Evolutionary conservation across 35 echinoderm and acorn worm species (phyloP).

Genomic region (Nesometra sesokonis): DNA sequence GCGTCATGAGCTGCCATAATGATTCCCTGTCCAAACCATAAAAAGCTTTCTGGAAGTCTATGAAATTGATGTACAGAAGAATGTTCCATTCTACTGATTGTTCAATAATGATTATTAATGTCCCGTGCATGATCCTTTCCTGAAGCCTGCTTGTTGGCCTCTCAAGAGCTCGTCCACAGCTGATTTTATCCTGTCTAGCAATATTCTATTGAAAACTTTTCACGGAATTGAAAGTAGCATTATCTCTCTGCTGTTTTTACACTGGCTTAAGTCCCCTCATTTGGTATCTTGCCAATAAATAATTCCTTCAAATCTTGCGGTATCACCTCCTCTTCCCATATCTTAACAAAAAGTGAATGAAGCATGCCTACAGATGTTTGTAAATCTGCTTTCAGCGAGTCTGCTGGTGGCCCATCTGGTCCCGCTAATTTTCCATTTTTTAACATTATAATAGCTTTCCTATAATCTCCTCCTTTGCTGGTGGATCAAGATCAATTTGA

Average conservation of each 20-base stretch:
- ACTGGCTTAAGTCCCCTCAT: constrained; percentile 5
- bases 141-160: constrained; percentile 13
- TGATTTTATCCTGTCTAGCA: background rate
- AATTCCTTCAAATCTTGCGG: constrained; percentile 7
- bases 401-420: constrained; percentile 7
- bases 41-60: background rate
- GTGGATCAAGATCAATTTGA: background rate
- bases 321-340: constrained; percentile 7
- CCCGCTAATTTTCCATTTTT: constrained; percentile 5
- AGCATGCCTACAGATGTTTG: constrained; percentile 13
- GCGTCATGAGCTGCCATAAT: background rate
- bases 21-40: constrained; percentile 9
- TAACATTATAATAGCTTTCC: constrained; percentile 1
- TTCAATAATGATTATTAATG: constrained; percentile 8
- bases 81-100: constrained; percentile 7
- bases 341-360: too few relatives aligned
- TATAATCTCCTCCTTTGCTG: background rate
- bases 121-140: constrained; percentile 12
- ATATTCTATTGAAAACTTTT: background rate
- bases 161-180: constrained; percentile 8
- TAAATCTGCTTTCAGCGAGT: constrained; percentile 8
- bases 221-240: constrained; percentile 4
- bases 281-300: background rate
- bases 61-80: constrained; percentile 12
- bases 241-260: constrained; percentile 15